These are phyloP conservation scores for Pipa parva DNA, from an alignment of 2,113 vertebrate genomes.

Conservation along the genomic window DNA sequence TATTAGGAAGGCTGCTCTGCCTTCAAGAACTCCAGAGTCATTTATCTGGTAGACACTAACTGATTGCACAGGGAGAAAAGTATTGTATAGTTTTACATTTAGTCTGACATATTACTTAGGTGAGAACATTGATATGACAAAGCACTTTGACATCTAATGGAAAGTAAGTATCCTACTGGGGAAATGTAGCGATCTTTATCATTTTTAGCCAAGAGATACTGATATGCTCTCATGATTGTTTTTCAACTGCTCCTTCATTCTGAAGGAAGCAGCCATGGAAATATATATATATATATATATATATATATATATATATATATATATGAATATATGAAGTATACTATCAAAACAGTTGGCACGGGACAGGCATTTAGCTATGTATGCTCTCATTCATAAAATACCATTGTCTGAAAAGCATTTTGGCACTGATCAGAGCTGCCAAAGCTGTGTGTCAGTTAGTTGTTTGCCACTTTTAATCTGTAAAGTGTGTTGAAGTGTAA, in stretches of 20 bases:
- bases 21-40: conserved; percentile 13
- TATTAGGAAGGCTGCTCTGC: conserved; percentile 2
- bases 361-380: no score
- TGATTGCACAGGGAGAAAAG: not conserved
- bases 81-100: conserved; percentile 7
- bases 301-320: no score
- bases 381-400: no score
- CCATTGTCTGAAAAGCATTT: no score
- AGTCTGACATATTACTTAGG: conserved; percentile 25
- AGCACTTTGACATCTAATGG: conserved; percentile 11
- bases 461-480: no score
- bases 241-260: not conserved
- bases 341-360: no score
- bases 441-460: no score
- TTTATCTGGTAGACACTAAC: conserved; percentile 33
- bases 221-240: not conserved
- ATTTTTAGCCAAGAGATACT: conserved; percentile 12
- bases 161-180: conserved; percentile 16
- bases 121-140: conserved; percentile 17
- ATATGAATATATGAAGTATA: no score
- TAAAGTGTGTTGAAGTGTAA: no score
- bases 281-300: no score
- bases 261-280: no score
- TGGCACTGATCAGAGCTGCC: no score
- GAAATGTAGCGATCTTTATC: conserved; percentile 3